Evolutionary conservation across 2,888 invertebrate genomes (phyloP).

Genomic region (Athetis lepigone): DNA sequence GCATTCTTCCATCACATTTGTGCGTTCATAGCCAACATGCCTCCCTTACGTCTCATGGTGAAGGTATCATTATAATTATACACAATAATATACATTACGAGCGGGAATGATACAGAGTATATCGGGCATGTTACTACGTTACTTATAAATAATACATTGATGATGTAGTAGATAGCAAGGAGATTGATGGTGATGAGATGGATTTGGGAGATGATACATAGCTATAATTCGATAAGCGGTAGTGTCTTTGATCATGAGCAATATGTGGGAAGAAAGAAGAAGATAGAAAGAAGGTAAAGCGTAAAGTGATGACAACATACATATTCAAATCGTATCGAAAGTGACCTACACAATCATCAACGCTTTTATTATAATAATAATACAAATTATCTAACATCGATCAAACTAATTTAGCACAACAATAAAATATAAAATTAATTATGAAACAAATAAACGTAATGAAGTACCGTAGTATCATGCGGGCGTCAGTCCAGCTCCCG

Average conservation of each 20-base stretch:
- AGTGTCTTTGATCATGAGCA: slow-evolving; percentile 20
- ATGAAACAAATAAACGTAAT: slow-evolving; percentile 37
- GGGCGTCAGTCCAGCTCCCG: slow-evolving; percentile 77
- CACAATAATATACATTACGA: slow-evolving; percentile 78
- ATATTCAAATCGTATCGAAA: neutral
- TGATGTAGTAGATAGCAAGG: slow-evolving; percentile 21
- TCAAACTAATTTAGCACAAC: slow-evolving; percentile 42
- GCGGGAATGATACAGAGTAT: slow-evolving; percentile 85
- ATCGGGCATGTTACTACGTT: slow-evolving; percentile 78
- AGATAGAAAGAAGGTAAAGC: slow-evolving; percentile 13
- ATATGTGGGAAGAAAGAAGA: slow-evolving; percentile 16
- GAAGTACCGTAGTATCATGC: slow-evolving; percentile 76
- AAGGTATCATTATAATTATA: slow-evolving; percentile 84
- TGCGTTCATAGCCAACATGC: slow-evolving; percentile 62
- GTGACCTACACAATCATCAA: slow-evolving; percentile 44
- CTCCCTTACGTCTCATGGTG: slow-evolving; percentile 72
- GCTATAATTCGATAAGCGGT: slow-evolving; percentile 21
- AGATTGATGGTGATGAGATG: slow-evolving; percentile 5
- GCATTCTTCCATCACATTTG: slow-evolving; percentile 28
- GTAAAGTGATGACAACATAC: slow-evolving; percentile 1
- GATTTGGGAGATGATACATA: slow-evolving; percentile 6
- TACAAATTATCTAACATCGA: slow-evolving; percentile 46
- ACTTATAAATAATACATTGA: slow-evolving; percentile 58
- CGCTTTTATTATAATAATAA: slow-evolving; percentile 33
- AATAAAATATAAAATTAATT: slow-evolving; percentile 33